Base-by-base conservation (phyloP, 2,113 vertebrate genomes). In the Rousettus leschenaultii region DNA sequence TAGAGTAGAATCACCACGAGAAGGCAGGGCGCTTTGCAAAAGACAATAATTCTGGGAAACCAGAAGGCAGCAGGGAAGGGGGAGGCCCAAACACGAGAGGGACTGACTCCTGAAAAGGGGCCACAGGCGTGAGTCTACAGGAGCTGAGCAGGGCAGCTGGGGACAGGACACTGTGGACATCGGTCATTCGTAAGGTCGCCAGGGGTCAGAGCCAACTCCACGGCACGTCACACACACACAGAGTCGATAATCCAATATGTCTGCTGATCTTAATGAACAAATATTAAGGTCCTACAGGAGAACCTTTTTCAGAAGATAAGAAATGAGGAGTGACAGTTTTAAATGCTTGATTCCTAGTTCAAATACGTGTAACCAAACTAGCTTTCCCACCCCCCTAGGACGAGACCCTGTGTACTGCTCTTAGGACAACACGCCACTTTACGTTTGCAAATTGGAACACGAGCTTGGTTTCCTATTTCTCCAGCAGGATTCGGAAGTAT, bases 401-500 rank as follows among this genome's bases (percentile, higher is more conserved):
- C 12, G 11, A 28, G 43, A 48, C 45, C 85, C 43, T 43, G 14
- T 57, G 61, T 26, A 16, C 74, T 77, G 80, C 51, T 70, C 90
- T 70, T 8, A 59, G 75, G 35, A 9, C 16, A 40, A 48, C 35
- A 51, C 13, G 3, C 51, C 38, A 28, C 85, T 90, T 68, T 3
- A 87, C 35, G 19, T 71, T 92, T 73, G 94, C 28, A 89, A 66
- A 89, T 40, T 40, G 53, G 24, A 95, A 45, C 80, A 45, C 66
- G 45, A 53, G 79, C 33, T 92, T 53, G n/a, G 63, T 68, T 96
- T 90, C 75, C 75, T 87, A 16, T 74, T 74, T 86, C 65, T 94
- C 28, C 30, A 80, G 70, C 65, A 96, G 91, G 59, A 75, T 55
- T 70, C n/a, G 70, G 57, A 91, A 95, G 87, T 45, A 65, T 15